Percentiles rank a stretch among this genome's conserved stretches.
Evolutionary conservation across 92 coral and sea anemone species (phyloP).

Genomic region (Porites evermanni): DNA sequence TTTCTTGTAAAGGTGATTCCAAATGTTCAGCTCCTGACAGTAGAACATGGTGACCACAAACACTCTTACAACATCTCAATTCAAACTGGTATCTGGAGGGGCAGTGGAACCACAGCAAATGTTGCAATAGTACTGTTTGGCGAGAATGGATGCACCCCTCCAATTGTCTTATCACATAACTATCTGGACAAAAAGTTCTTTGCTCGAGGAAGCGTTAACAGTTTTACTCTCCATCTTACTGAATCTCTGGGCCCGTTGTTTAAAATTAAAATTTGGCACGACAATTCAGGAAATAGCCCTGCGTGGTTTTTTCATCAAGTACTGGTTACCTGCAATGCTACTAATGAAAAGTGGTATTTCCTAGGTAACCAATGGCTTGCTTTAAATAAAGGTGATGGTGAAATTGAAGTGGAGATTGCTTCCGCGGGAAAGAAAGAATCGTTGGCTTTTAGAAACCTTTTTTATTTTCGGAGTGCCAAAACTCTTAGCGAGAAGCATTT

Average conservation of each 20-base stretch:
- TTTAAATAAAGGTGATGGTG: constrained; percentile 77
- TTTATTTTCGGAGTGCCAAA: constrained; percentile 72
- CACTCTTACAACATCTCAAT: constrained; percentile 73
- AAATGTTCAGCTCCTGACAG: constrained; percentile 68
- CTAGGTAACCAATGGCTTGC: constrained; percentile 90
- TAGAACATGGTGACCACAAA: constrained; percentile 48
- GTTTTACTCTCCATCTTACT: constrained; percentile 71
- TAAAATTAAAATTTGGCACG: constrained; percentile 87
- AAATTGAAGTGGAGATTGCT: constrained; percentile 69
- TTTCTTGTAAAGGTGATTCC: constrained; percentile 70
- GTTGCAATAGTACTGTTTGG: constrained; percentile 80
- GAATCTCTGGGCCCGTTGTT: constrained; percentile 67
- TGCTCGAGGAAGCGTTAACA: constrained; percentile 88
- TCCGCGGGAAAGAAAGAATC: constrained; percentile 78
- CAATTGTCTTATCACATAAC: constrained; percentile 69
- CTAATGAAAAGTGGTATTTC: constrained; percentile 67
- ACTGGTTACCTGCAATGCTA: constrained; percentile 61
- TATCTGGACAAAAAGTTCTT: constrained; percentile 64
- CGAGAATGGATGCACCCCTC: constrained; percentile 73
- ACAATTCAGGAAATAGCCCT: constrained; percentile 80
- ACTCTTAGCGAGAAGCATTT: constrained; percentile 87
- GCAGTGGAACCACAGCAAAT: constrained; percentile 87
- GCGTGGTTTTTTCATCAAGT: constrained; percentile 89
- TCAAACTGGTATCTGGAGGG: constrained; percentile 89
- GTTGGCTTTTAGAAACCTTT: constrained; percentile 78